phyloP scores from a whole-genome alignment of 1,140 invertebrate species.

The Scaptomyza pallida region DNA sequence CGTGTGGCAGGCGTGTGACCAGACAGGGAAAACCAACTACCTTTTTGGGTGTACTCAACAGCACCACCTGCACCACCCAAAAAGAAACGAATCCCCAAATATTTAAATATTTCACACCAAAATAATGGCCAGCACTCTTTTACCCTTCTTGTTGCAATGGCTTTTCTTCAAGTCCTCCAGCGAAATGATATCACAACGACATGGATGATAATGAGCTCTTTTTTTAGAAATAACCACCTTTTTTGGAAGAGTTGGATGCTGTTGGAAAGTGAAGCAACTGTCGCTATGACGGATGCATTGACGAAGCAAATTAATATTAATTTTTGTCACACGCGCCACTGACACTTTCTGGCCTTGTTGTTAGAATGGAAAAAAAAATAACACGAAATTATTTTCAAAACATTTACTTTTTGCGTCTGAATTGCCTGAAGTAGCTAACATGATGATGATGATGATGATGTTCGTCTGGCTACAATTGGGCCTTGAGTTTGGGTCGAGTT shows the following conservation, averaged over 20 bases:
- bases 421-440: constrained; percentile 10
- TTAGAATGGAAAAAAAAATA: constrained; percentile 46
- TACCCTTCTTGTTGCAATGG: constrained; percentile 6
- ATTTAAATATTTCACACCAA: constrained; percentile 59
- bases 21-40: neutral
- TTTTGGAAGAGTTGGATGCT: neutral
- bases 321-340: constrained; percentile 80
- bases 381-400: constrained; percentile 78
- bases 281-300: constrained; percentile 78
- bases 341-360: constrained; percentile 56
- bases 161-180: neutral
- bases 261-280: constrained; percentile 49
- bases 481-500: constrained; percentile 21
- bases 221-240: constrained; percentile 66
- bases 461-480: constrained; percentile 33
- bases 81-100: constrained; percentile 51
- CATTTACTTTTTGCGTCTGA: constrained; percentile 66
- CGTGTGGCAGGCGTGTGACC: constrained; percentile 72
- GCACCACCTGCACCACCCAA: constrained; percentile 31
- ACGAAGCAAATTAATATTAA: constrained; percentile 84
- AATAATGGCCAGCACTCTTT: too few species aligned
- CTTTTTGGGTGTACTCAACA: constrained; percentile 39
- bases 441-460: constrained; percentile 54
- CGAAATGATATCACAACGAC: too few species aligned
- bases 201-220: constrained; percentile 61